A percentile compares a stretch with the other conserved stretches of the same genome.
phyloP scores from a whole-genome alignment of 2,888 invertebrate genomes.

The Trypoxylon attenuatum region DNA sequence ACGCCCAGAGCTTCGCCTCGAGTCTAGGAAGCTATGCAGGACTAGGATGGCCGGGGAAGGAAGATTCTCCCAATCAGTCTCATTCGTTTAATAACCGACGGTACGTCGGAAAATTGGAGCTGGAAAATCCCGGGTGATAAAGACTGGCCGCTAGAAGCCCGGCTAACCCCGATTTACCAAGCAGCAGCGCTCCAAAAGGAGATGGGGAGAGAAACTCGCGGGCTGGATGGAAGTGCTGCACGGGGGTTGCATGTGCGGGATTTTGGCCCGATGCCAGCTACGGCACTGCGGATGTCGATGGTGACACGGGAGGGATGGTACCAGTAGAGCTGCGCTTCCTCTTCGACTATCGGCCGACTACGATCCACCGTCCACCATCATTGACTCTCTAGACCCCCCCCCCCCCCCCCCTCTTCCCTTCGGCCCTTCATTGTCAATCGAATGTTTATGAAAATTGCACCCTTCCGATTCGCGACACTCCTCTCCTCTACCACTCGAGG shows the following conservation, averaged over 20 bases:
- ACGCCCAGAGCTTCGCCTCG: too few relatives aligned
- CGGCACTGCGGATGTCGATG: conserved; percentile 73
- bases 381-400: neutral
- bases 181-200: conserved; percentile 17
- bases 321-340: too few relatives aligned
- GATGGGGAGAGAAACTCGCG: conserved; percentile 1
- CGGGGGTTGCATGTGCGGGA: conserved; percentile 41
- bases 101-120: conserved; percentile 9
- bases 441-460: neutral
- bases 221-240: conserved; percentile 14
- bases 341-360: too few relatives aligned
- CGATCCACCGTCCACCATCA: too few relatives aligned
- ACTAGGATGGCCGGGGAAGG: too few relatives aligned
- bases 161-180: conserved; percentile 53
- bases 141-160: conserved; percentile 43
- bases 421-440: neutral
- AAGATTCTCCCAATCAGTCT: too few relatives aligned
- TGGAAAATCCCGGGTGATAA: conserved; percentile 48
- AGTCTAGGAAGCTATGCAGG: too few relatives aligned
- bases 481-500: too few relatives aligned
- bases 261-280: conserved; percentile 68
- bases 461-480: too few relatives aligned
- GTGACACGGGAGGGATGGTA: conserved; percentile 47
- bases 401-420: neutral
- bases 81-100: conserved; percentile 22